phyloP scores from a whole-genome alignment of 23 tunicate species.

The Trididemnum miniatum region DNA sequence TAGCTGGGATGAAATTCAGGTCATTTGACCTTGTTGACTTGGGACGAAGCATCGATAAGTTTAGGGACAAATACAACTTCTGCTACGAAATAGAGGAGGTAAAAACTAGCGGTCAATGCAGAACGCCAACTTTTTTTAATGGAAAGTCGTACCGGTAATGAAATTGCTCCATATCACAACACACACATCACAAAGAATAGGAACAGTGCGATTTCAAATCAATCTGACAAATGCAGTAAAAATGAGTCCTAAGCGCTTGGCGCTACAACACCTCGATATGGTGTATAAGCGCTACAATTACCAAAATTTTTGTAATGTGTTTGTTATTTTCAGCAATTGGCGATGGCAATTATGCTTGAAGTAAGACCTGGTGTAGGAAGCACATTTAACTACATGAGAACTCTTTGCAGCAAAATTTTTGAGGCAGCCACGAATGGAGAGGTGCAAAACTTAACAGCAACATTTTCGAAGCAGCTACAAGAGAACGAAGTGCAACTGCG shows the following conservation, averaged over 20 bases:
- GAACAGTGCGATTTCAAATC: too few relatives aligned
- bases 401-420: constrained; percentile 34
- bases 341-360: constrained; percentile 65
- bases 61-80: constrained; percentile 42
- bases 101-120: too few relatives aligned
- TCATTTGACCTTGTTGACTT: constrained; percentile 45
- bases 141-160: too few relatives aligned
- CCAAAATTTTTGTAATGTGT: too few relatives aligned
- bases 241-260: too few relatives aligned
- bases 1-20: constrained; percentile 87
- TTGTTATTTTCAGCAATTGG: constrained; percentile 79
- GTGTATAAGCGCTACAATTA: too few relatives aligned
- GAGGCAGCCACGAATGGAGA: constrained; percentile 48
- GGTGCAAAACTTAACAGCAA: too few relatives aligned
- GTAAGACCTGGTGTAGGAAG: constrained; percentile 74
- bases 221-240: too few relatives aligned
- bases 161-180: too few relatives aligned
- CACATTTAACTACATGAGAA: constrained; percentile 85
- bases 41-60: constrained; percentile 62
- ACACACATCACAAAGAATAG: too few relatives aligned
- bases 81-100: constrained; percentile 81
- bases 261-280: too few relatives aligned
- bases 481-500: constrained; percentile 26
- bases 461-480: constrained; percentile 22
- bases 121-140: too few relatives aligned